Evolutionary conservation across 2,113 vertebrate genomes (phyloP).

Genomic region (Theristicus caerulescens): DNA sequence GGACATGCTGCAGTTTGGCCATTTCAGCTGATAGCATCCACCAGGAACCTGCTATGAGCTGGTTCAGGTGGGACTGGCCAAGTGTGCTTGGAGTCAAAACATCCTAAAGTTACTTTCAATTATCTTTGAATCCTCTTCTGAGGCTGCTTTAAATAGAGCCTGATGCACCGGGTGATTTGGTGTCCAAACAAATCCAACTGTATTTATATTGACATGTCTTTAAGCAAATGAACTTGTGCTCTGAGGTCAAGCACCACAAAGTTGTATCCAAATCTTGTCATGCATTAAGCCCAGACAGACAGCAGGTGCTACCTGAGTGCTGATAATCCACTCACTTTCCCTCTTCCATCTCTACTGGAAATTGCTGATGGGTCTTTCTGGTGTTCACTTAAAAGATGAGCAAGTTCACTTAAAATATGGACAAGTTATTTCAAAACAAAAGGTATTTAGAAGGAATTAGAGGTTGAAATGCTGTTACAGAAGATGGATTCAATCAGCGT

Average conservation of each 20-base stretch:
- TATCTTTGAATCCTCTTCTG: background rate
- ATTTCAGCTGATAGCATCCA: background rate
- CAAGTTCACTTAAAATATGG: background rate
- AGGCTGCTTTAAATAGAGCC: background rate
- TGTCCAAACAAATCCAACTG: background rate
- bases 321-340: slow-evolving; percentile 21
- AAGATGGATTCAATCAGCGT: background rate
- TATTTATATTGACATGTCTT: slow-evolving; percentile 8
- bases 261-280: background rate
- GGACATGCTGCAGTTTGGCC: background rate
- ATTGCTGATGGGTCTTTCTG: background rate
- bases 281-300: slow-evolving; percentile 4
- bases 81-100: background rate
- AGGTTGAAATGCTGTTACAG: background rate
- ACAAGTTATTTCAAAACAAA: slow-evolving; percentile 1
- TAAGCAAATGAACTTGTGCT: slow-evolving; percentile 7
- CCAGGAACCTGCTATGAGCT: rapidly evolving
- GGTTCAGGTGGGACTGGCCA: background rate
- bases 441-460: background rate
- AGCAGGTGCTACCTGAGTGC: slow-evolving; percentile 26
- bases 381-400: background rate
- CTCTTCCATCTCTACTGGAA: background rate
- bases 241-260: slow-evolving; percentile 10
- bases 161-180: background rate
- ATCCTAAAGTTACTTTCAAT: background rate